phyloP scores from a whole-genome alignment of 2,888 invertebrate species.

The Micropterix aruncella region DNA sequence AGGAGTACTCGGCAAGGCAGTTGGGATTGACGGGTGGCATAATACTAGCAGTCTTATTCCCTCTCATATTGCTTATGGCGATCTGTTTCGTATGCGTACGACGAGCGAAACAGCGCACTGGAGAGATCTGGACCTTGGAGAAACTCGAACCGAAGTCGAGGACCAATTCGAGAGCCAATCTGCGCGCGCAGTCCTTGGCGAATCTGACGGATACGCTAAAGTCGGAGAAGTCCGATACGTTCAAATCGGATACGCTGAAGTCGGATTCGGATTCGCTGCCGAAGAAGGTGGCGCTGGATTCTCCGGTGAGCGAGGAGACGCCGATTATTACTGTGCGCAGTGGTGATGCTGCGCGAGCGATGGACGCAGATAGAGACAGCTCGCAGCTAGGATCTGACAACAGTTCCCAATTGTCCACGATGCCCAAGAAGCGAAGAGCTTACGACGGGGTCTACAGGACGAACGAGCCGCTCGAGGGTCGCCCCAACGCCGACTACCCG shows the following conservation, averaged over 20 bases:
- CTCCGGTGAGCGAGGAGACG: constrained; percentile 14
- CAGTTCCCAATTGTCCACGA: constrained; percentile 36
- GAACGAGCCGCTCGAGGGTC: constrained; percentile 62
- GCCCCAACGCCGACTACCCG: constrained; percentile 66
- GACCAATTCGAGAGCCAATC: constrained; percentile 42
- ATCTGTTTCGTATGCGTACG: constrained; percentile 48
- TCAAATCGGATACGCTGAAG: constrained; percentile 17
- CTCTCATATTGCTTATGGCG: constrained; percentile 41
- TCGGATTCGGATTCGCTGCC: constrained; percentile 26
- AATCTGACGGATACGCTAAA: constrained; percentile 36
- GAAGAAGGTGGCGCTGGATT: constrained; percentile 20
- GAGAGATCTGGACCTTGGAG: constrained; percentile 33
- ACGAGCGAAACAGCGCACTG: constrained; percentile 46
- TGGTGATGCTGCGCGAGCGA: constrained; percentile 24
- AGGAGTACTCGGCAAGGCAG: constrained; percentile 54
- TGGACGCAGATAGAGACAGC: constrained; percentile 28
- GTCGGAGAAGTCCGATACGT: constrained; percentile 14
- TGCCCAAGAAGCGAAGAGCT: constrained; percentile 48
- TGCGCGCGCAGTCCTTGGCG: constrained; percentile 37
- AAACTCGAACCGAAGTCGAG: constrained; percentile 43
- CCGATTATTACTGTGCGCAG: constrained; percentile 18
- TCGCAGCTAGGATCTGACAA: constrained; percentile 36
- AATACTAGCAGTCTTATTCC: constrained; percentile 57
- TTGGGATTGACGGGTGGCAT: constrained; percentile 62
- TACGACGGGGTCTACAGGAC: constrained; percentile 78